Base-by-base conservation (phyloP, 2,113 vertebrate genomes). In the Nyctereutes procyonoides region DNA sequence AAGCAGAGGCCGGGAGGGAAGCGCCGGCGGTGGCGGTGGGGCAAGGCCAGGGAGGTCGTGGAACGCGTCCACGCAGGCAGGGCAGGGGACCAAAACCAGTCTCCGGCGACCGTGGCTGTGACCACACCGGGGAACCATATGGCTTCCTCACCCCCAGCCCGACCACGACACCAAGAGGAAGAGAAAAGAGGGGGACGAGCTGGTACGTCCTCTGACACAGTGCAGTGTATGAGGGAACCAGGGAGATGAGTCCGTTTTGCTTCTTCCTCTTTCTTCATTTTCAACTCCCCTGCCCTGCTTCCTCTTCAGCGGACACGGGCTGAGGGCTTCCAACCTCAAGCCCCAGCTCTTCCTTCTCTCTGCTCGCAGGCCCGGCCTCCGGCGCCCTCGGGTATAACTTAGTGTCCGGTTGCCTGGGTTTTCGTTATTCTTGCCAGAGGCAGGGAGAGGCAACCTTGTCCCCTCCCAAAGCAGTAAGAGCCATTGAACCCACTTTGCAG, bases 221-320 rank as follows among this genome's bases (percentile, higher is more conserved):
- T 10, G 35, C 60, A 2, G 24, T 8, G 55, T 1, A 1, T 4
- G 51, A 26, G 58, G 30, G 17, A 22, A 16, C 26, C 19, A 2
- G 43, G 56, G 65, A 19, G 88, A 20, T 51, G 55, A 60, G 79
- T 5, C 14, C 17, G 22, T 55, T 67, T 38, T 3, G 22, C 10
- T 87, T 56, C 96, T 97, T 97, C 88, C 67, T 83, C 53, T 90
- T 93, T 93, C 88, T 97, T 83, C 73, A 3, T 51, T 91, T 87
- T 69, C 79, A 56, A 81, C 35, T 62, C 79, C 3, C 1, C 4
- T 71, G 89, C 51, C 73, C 65, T 69, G 38, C 88, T 91, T 98
- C 94, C 80, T 73, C 74, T 89, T 91, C 20, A 38, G 82, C 60
- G 82, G 77, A 80, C 62, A 74, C 11, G 5, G 77, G 32, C 86